Percentiles rank a stretch among this genome's conserved stretches.
These are phyloP conservation scores for Spialia ferax DNA, from an alignment of 2,888 invertebrate genomes.

Conservation along the genomic window DNA sequence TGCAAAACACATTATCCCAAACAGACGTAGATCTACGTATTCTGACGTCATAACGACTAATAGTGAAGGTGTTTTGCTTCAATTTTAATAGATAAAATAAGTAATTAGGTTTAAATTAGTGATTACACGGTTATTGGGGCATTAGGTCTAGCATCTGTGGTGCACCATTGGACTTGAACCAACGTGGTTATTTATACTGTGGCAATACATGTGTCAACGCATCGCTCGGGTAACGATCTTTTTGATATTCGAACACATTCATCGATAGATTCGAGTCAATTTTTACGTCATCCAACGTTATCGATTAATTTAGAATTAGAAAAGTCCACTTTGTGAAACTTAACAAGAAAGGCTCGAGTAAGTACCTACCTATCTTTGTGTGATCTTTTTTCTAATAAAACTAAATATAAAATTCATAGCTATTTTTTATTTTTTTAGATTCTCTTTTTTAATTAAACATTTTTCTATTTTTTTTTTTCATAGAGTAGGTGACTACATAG, in stretches of 20 bases:
- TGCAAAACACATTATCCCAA: neutral
- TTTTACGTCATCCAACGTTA: no score
- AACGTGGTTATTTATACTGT: slow-evolving; percentile 20
- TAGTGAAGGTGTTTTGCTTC: neutral
- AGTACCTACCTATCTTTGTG: no score
- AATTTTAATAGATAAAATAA: neutral
- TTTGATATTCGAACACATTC: slow-evolving; percentile 10
- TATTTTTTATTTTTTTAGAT: no score
- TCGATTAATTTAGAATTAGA: no score
- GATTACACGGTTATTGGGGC: slow-evolving; percentile 23
- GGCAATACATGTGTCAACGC: slow-evolving; percentile 11
- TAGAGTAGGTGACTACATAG: no score
- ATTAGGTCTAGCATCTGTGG: slow-evolving; percentile 22
- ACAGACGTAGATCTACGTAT: neutral
- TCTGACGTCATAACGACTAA: neutral
- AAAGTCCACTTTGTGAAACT: no score
- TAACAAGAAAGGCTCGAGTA: no score
- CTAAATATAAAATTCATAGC: no score
- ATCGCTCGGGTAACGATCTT: slow-evolving; percentile 17
- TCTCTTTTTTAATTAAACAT: no score
- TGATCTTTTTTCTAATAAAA: no score
- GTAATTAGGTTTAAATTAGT: neutral
- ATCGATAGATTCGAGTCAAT: neutral
- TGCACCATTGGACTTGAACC: slow-evolving; percentile 34
- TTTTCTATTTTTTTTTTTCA: no score